A percentile compares a stretch with the other conserved stretches of the same genome.
phyloP scores from a whole-genome alignment of 2,888 invertebrate species.

The Cheilosia soror region DNA sequence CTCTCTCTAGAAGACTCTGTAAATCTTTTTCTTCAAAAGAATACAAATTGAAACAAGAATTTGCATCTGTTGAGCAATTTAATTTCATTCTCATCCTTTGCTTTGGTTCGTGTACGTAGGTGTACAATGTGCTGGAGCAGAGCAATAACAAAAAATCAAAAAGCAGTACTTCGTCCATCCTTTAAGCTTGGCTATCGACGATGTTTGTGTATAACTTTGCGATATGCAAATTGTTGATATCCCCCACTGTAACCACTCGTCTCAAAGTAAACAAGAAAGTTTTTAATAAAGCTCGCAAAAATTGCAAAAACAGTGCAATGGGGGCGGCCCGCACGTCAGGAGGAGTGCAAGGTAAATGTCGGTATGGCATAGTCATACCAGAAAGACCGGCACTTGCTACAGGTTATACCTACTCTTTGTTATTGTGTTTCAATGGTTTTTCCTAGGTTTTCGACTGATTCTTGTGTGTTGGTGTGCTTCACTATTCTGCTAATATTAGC shows the following conservation, averaged over 20 bases:
- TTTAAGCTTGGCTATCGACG: conserved; percentile 49
- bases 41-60: conserved; percentile 48
- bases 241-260: conserved; percentile 30
- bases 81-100: conserved; percentile 28
- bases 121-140: background rate
- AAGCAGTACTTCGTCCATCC: conserved; percentile 36
- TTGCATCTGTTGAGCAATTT: conserved; percentile 45
- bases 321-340: background rate
- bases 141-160: conserved; percentile 3
- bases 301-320: conserved; percentile 50
- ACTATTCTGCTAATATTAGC: conserved; percentile 8
- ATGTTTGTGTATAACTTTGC: conserved; percentile 63
- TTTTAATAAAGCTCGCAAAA: conserved; percentile 66
- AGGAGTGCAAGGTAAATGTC: background rate
- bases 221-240: conserved; percentile 71
- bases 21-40: conserved; percentile 39
- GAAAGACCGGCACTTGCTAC: conserved; percentile 26
- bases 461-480: background rate
- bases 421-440: conserved; percentile 57
- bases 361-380: conserved; percentile 6
- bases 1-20: conserved; percentile 14
- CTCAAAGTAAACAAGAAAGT: conserved; percentile 68
- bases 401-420: conserved; percentile 40
- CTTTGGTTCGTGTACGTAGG: background rate
- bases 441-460: conserved; percentile 11